Percentiles rank a stretch among this genome's conserved stretches.
These are phyloP conservation scores for Peromyscus nudipes DNA, from an alignment of 2,797 vertebrate genomes.

Conservation along the genomic window DNA sequence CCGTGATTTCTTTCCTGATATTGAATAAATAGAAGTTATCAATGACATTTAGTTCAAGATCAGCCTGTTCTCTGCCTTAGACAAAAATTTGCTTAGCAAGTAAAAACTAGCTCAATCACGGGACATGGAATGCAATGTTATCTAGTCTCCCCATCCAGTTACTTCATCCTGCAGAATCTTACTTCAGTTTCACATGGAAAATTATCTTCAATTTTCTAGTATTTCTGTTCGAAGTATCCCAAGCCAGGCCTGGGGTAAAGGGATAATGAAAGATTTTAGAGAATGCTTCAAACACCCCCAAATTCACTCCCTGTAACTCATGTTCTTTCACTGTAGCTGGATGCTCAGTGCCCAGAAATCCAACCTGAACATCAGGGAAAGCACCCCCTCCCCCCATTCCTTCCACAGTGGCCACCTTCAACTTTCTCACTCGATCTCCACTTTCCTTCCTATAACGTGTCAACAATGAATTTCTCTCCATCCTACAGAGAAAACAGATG, in stretches of 20 bases:
- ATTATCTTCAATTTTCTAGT: not conserved
- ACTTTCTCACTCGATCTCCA: not conserved
- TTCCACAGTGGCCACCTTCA: not conserved
- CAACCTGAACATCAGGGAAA: not conserved
- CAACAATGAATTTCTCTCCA: not conserved
- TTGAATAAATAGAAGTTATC: not conserved
- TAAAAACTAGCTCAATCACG: not conserved
- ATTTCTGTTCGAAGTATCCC: not conserved
- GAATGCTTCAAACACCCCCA: not conserved
- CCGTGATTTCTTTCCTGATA: not conserved
- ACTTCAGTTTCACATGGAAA: not conserved
- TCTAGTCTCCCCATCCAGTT: not conserved
- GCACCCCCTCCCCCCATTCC: not conserved
- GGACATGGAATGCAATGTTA: not conserved
- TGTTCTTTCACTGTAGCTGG: not conserved
- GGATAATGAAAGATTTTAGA: constrained; percentile 14
- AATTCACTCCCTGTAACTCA: not conserved
- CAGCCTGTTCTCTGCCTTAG: not conserved
- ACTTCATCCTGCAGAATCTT: not conserved
- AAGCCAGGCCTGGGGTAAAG: not conserved
- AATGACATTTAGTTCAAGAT: constrained; percentile 3
- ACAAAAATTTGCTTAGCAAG: not conserved
- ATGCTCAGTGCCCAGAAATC: not conserved
- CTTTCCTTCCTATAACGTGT: not conserved
- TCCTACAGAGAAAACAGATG: constrained; percentile 13